A percentile compares a stretch with the other conserved stretches of the same genome.
phyloP scores from a whole-genome alignment of 2,888 invertebrate species.

The Hoplodrina ambigua region DNA sequence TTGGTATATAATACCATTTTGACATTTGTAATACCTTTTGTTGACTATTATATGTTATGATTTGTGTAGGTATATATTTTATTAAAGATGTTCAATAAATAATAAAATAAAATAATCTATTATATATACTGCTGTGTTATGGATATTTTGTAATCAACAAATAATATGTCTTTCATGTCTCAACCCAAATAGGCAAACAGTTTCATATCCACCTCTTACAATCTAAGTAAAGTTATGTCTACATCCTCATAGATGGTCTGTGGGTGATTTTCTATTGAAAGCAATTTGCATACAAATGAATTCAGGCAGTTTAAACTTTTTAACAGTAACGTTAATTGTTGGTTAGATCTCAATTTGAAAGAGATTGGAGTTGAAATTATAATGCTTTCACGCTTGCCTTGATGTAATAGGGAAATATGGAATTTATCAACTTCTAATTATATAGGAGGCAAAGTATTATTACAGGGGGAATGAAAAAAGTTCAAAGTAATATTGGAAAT shows the following conservation, averaged over 20 bases:
- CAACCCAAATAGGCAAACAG: no score
- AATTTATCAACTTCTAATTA: slow-evolving; percentile 15
- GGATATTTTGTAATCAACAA: no score
- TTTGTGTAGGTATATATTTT: no score
- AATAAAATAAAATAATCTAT: no score
- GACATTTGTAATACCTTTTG: no score
- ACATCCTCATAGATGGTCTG: slow-evolving; percentile 55
- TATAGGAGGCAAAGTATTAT: neutral
- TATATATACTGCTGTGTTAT: no score
- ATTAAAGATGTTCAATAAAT: no score
- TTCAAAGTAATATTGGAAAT: no score
- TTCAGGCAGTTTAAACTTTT: slow-evolving; percentile 59
- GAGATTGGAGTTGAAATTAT: slow-evolving; percentile 42
- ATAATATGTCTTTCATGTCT: no score
- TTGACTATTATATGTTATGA: no score
- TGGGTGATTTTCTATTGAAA: slow-evolving; percentile 62
- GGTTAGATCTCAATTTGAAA: slow-evolving; percentile 56
- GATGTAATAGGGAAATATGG: slow-evolving; percentile 20
- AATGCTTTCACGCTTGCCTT: slow-evolving; percentile 33
- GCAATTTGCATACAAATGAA: slow-evolving; percentile 71
- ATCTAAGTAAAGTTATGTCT: slow-evolving; percentile 47
- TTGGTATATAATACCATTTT: no score
- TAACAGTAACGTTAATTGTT: slow-evolving; percentile 53
- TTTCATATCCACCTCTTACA: slow-evolving; percentile 50
- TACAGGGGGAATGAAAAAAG: neutral